Conservation (phyloP, 2,888 invertebrate species). For the Cerceris ruficornis region DNA sequence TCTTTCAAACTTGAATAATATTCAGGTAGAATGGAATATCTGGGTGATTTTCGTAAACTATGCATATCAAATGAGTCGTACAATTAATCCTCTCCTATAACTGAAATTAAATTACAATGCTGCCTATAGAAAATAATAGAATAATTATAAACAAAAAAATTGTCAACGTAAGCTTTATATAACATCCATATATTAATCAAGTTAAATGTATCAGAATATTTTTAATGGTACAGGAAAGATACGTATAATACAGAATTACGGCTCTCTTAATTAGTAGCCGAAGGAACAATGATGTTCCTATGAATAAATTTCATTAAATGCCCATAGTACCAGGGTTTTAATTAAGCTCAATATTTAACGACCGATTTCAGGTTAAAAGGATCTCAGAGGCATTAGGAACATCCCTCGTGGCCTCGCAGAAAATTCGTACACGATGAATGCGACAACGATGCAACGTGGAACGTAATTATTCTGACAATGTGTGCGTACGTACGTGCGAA, state of each 20-base stretch:
- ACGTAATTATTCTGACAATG: constrained; percentile 39
- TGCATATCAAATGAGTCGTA: too few species aligned
- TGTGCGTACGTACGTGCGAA: constrained; percentile 4
- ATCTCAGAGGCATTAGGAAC: neutral
- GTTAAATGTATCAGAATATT: too few species aligned
- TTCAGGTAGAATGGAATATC: neutral
- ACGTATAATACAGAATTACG: too few species aligned
- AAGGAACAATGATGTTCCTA: constrained; percentile 10
- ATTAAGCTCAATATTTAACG: constrained; percentile 4
- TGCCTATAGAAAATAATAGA: too few species aligned
- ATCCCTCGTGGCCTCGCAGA: constrained; percentile 13
- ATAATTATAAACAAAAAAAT: too few species aligned
- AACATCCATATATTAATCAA: too few species aligned
- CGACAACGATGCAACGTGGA: constrained; percentile 25
- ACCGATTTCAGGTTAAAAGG: constrained; percentile 12
- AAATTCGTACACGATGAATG: constrained; percentile 29
- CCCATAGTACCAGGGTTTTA: constrained; percentile 10
- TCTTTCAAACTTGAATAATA: neutral
- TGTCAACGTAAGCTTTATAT: too few species aligned
- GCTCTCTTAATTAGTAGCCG: constrained; percentile 23
- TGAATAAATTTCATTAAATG: constrained; percentile 6
- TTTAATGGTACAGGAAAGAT: constrained; percentile 3
- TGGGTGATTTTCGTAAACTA: too few species aligned
- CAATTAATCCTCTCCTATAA: too few species aligned
- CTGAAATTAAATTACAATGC: too few species aligned